phyloP scores from a whole-genome alignment of 2,113 vertebrate species.

The Chascanopsetta lugubris region DNA sequence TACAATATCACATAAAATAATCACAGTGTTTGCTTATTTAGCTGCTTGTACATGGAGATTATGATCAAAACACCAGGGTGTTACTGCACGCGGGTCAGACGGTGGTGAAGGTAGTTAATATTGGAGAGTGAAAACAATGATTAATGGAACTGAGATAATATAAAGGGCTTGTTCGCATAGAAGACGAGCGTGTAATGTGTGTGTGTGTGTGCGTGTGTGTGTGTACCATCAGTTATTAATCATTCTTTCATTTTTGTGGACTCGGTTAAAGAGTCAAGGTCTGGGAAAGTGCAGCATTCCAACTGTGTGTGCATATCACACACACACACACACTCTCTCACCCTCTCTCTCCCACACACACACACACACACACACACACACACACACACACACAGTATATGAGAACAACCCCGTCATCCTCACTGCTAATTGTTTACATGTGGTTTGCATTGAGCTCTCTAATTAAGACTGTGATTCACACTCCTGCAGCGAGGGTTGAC shows the following conservation, averaged over 20 bases:
- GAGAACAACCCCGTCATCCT: slow-evolving; percentile 37
- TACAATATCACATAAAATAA: background rate
- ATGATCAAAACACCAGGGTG: background rate
- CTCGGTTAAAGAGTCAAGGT: slow-evolving; percentile 5
- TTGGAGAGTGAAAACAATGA: background rate
- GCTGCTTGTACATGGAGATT: background rate
- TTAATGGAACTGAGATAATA: background rate
- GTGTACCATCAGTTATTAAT: slow-evolving; percentile 16
- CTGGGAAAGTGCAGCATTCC: slow-evolving; percentile 41
- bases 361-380: slow-evolving; percentile 3
- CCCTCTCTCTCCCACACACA: no score
- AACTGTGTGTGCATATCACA: background rate
- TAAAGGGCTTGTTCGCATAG: background rate
- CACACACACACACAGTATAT: slow-evolving; percentile 7
- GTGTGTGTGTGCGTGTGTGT: background rate
- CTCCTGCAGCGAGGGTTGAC: slow-evolving; percentile 69
- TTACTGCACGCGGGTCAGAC: background rate
- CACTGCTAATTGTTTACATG: slow-evolving; percentile 72
- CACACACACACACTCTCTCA: slow-evolving; percentile 8
- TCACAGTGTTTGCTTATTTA: background rate
- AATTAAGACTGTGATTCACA: slow-evolving; percentile 76
- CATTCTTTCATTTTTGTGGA: slow-evolving; percentile 9
- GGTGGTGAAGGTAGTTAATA: background rate
- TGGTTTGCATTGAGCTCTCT: slow-evolving; percentile 61
- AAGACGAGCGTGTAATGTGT: background rate